phyloP scores from a whole-genome alignment of 2,113 vertebrate genomes.

The Odocoileus virginianus region DNA sequence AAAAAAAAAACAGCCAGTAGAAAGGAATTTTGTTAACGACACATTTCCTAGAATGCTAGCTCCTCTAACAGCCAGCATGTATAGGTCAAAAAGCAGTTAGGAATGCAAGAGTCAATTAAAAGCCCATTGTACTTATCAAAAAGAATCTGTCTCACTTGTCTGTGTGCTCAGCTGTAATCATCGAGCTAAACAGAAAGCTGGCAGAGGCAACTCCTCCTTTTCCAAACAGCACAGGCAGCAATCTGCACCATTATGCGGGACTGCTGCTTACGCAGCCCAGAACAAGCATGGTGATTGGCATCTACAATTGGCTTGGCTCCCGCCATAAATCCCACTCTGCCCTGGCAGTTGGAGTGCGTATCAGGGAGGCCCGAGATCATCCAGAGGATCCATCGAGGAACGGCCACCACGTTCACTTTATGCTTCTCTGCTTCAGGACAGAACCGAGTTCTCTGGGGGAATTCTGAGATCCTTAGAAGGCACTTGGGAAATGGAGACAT shows the following conservation, averaged over 20 bases:
- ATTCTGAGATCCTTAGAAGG: background rate
- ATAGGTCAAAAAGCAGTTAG: constrained; percentile 37
- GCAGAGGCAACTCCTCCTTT: background rate
- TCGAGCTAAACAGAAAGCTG: constrained; percentile 38
- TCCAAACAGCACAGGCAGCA: background rate
- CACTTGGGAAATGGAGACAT: background rate
- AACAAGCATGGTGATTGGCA: background rate
- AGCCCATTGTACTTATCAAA: constrained; percentile 41
- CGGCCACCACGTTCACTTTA: background rate
- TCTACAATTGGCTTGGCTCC: background rate
- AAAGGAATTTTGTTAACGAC: constrained; percentile 12
- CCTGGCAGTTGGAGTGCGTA: background rate
- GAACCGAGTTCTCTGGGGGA: background rate
- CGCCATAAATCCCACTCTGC: background rate
- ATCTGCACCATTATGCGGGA: background rate
- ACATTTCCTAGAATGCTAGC: constrained; percentile 19
- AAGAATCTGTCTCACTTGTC: constrained; percentile 38
- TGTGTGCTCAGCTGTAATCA: constrained; percentile 56
- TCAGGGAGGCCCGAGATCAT: background rate
- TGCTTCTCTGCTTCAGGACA: background rate
- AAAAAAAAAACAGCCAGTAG: background rate
- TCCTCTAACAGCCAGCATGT: background rate
- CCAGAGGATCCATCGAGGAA: background rate
- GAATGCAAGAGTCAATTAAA: constrained; percentile 52
- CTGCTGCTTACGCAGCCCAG: background rate